Evolutionary conservation across 2,797 vertebrate species (phyloP), one percentile per base, ranked within the genome.

Genomic region (Pteropus rufus): DNA sequence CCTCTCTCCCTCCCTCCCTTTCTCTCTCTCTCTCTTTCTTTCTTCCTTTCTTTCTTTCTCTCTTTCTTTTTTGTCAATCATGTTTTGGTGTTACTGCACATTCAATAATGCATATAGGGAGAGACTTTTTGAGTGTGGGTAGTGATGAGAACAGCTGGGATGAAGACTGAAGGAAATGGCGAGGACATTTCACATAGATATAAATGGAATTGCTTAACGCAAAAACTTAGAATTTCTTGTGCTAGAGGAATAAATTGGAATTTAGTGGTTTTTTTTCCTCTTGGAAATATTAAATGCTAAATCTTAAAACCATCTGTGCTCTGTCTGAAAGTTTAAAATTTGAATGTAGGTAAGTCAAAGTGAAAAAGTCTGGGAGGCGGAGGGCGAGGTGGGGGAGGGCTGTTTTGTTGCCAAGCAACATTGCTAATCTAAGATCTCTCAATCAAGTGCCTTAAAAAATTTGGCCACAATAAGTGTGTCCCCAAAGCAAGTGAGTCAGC

Each of bases 291-390:
- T 72, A 93, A 91, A 93, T 96, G 76, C 26, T 89, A 87, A 92
- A 86, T 93, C 72, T 88, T 94, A 88, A 91, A 95, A 79, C 97
- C 95, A 93, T 97, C 93, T 97, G 96, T 87, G 39, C 21, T 88
- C 26, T 77, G 91, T 79, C 73, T 70, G 73, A 93, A 98, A 94
- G 85, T 96, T 93, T 93, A 64, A 81, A 95, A 77, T 95, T 84
- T 90, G 82, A 94, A 91, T 87, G 84, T 97, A 97, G 67, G 76
- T 95, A 96, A 86, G 76, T 88, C 73, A 89, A 93, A 86, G 34
- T 92, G 31, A 75, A 58, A 80, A 39, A 85, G 2, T 91, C 60
- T 73, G 69, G 58, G 9, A 76, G 54, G 10, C 26, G 7, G 58
- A 19, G 56, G 56, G 36, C 36, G 36, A 34, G 34, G 34, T 34